Base-by-base conservation (phyloP, 2,797 vertebrate species). In the Hippocampus kuda region DNA sequence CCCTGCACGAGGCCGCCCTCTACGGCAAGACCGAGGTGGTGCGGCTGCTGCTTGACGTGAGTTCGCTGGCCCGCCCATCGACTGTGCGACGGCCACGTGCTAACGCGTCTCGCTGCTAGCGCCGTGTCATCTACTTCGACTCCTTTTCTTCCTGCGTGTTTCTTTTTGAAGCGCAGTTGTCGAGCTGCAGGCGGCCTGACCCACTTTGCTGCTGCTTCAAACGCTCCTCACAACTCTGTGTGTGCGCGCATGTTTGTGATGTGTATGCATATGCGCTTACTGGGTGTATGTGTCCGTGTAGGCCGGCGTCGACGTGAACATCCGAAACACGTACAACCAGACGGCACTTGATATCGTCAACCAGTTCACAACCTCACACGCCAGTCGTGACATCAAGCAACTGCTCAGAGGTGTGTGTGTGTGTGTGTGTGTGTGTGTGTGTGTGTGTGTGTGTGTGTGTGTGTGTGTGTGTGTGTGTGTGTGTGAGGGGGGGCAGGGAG, bases 311-410 rank as follows among this genome's bases (percentile, higher is more conserved):
- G 95, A 98, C 0, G 95, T 96, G 64, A 96, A 94, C 87, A 92
- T 98, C 75, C 89, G 96, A 12, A 98, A 98, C 86, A 95, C 94
- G 0, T 98, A 98, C 81, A 97, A 95, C 85, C 96, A 98, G 90
- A 98, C 96, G 0, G 94, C 96, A 0, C 87, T 98, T 89, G 96
- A 98, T 88, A 98, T 98, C 0, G 96, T 98, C 68, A 98, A 98
- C 84, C 96, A 98, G 86, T 98, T 98, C 89, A 98, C 96, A 81
- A 96, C 95, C 1, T 95, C 93, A 0, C 94, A 96, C 0, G 96
- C 94, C 87, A 96, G 96, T 91, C 93, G 93, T 74, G 96, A 98
- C 74, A 98, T 98, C 89, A 98, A 98, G 78, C 94, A 96, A 85
- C 91, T 98, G 30, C 91, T 98, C 1, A 82, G 96, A 91, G 96